Conservation (phyloP, 2,113 vertebrate species). For the Lophura nycthemera region DNA sequence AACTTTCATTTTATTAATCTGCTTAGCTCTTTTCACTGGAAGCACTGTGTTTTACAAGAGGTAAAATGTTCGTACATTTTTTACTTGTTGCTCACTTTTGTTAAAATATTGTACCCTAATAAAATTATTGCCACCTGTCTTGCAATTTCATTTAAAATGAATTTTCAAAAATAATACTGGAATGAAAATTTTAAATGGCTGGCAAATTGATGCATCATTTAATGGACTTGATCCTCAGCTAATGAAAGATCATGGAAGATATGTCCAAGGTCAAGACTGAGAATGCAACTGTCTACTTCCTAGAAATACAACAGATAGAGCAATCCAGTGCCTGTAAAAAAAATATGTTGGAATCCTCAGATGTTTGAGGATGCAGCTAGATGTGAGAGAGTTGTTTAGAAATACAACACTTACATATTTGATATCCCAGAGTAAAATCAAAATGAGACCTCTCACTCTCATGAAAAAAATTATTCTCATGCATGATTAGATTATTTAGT, state of each 20-base stretch:
- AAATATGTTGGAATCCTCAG: background rate
- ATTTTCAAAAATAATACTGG: background rate
- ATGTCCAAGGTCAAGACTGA: background rate
- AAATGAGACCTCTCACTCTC: background rate
- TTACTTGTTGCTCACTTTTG: background rate
- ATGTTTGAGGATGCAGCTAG: background rate
- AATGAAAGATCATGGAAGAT: background rate
- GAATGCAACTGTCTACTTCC: accelerated
- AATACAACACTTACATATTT: background rate
- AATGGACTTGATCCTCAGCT: background rate
- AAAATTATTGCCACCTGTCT: background rate
- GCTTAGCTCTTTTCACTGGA: background rate
- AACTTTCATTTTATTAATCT: background rate
- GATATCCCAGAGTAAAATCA: background rate
- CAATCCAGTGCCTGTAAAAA: background rate
- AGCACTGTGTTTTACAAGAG: background rate
- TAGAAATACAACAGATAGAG: background rate
- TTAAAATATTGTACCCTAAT: background rate
- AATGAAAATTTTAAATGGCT: background rate
- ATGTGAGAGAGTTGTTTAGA: background rate
- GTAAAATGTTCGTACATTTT: background rate
- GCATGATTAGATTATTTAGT: background rate
- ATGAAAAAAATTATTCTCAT: background rate
- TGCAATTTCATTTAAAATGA: background rate
- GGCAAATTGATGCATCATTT: background rate